Evolutionary conservation across 1,140 invertebrate species (phyloP), one percentile per base, ranked within the genome.

Genomic region (Drosophila serrata): DNA sequence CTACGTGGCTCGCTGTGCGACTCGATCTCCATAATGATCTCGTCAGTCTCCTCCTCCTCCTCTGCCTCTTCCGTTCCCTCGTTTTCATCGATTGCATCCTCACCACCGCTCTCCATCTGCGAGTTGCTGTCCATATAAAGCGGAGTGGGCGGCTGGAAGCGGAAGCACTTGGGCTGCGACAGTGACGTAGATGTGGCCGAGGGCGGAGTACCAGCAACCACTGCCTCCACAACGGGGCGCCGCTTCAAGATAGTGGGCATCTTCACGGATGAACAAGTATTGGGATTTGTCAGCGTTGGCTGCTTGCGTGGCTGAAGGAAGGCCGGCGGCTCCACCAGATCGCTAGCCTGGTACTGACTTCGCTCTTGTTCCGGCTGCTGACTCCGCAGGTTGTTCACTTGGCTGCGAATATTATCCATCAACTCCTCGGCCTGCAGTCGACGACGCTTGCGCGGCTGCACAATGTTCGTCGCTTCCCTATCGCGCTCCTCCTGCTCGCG

Each of bases 11-110:
- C 35, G 43, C 43, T 58, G 2, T 13, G 31, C 3, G 75, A 45
- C 19, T 88, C 57, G 3, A 90, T 69, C 37, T 85, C 85, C 59
- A 88, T 42, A 40, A 90, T 75, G 7, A 90, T 85, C 42, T 81
- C 85, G 59, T 84, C 84, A 1, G 81, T 72, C 9, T 70, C 82
- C 31, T 82, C 82, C 19, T 75, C 67, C 13, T 74, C 77, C 13
- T 46, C 51, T 2, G 27, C 29, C 17, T 57, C 19, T 24, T 39
- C 43, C 1, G 27, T 11, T 17, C 13, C n/a, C 3, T 17, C n/a
- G 31, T 40, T 17, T 9, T 40, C 37, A 0, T 39, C 35, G 13
- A 3, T 13, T 15, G 39, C 31, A 17, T 42, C 33, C 29, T 43
- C 43, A 2, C 42, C 17, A 1, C 42, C 19, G 22, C 40, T 42